A percentile compares a stretch with the other conserved stretches of the same genome.
phyloP scores from a whole-genome alignment of 2,888 invertebrate genomes.

The Eledone cirrhosa region DNA sequence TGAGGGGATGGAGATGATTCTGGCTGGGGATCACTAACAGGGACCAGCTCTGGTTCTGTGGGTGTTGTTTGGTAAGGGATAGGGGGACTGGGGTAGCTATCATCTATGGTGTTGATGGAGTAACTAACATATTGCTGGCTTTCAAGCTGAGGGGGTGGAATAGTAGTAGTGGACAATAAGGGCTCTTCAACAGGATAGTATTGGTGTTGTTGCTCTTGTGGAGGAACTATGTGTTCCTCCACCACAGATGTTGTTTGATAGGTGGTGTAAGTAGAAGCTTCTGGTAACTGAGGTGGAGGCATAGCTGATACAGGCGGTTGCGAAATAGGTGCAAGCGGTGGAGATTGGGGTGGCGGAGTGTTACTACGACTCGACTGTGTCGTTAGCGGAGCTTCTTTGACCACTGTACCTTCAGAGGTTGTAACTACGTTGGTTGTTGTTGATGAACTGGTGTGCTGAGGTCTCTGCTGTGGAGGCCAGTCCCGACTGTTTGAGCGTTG shows the following conservation, averaged over 20 bases:
- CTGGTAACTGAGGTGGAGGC: neutral
- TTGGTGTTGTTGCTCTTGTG: neutral
- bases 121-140: too few relatives aligned
- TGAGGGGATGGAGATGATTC: conserved; percentile 4
- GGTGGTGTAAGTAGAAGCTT: conserved; percentile 18
- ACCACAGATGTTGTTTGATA: conserved; percentile 7
- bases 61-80: too few relatives aligned
- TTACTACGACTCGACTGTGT: neutral
- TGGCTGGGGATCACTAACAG: neutral
- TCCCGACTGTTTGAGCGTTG: conserved; percentile 47
- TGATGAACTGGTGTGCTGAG: conserved; percentile 28
- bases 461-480: conserved; percentile 36
- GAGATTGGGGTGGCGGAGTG: neutral
- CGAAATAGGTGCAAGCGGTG: neutral
- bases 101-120: too few relatives aligned
- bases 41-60: neutral
- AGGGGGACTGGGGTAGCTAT: too few relatives aligned
- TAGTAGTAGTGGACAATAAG: too few relatives aligned
- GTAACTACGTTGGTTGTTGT: neutral
- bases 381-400: neutral
- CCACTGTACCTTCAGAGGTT: conserved; percentile 16
- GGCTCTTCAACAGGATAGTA: too few relatives aligned
- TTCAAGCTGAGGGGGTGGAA: too few relatives aligned
- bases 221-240: too few relatives aligned
- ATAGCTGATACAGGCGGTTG: too few relatives aligned